Evolutionary conservation across 2,797 vertebrate genomes (phyloP).

Genomic region (Myiothlypis chrysogaster): DNA sequence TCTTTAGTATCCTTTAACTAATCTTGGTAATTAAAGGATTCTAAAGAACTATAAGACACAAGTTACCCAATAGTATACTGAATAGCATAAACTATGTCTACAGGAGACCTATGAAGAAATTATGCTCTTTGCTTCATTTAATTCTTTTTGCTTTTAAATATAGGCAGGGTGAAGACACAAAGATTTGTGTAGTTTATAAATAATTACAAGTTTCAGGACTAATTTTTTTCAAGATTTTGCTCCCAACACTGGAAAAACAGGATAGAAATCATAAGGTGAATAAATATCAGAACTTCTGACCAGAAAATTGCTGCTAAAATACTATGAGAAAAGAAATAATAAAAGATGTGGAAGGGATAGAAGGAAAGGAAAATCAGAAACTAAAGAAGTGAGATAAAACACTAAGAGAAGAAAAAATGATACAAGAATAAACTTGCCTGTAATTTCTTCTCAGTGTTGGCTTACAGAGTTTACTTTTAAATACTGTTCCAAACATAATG

Average conservation of each 20-base stretch:
- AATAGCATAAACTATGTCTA: neutral
- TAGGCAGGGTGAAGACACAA: neutral
- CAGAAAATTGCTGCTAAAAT: neutral
- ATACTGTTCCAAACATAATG: neutral
- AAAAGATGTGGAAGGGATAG: neutral
- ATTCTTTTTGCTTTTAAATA: neutral
- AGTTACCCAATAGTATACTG: neutral
- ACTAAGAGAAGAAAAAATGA: neutral
- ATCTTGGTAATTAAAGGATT: neutral
- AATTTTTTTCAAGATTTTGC: neutral
- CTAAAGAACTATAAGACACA: neutral
- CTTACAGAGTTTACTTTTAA: neutral
- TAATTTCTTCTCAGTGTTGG: neutral
- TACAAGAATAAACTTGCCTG: neutral
- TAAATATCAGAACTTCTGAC: neutral
- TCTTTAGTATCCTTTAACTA: neutral
- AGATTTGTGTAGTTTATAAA: neutral
- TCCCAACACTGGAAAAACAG: neutral
- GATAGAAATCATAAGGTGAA: neutral
- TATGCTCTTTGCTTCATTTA: fast-evolving
- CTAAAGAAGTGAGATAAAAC: neutral
- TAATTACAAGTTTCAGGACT: neutral
- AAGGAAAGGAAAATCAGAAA: neutral
- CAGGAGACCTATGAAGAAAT: neutral
- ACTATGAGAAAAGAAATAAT: neutral